Conservation (phyloP, 2,113 vertebrate genomes). For the Meriones unguiculatus region DNA sequence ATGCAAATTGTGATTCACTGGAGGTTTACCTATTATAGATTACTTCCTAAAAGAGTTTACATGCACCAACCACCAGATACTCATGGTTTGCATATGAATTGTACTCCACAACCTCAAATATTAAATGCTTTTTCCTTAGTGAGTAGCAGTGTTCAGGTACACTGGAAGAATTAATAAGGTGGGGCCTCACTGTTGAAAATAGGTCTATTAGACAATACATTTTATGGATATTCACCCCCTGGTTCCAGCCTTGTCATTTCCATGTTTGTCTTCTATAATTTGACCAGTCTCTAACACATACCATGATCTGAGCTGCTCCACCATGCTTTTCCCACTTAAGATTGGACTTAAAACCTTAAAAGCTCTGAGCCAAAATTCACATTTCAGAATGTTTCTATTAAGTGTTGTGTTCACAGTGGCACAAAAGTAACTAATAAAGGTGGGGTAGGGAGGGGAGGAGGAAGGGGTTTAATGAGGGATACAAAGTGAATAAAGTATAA, state of each 20-base stretch:
- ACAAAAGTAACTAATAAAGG: not conserved
- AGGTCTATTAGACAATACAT: fast-evolving
- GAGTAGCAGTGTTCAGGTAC: not conserved
- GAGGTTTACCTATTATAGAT: not conserved
- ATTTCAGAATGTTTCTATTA: not conserved
- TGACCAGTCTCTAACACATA: not conserved
- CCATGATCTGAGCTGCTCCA: too few relatives aligned
- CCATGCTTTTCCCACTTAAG: not conserved
- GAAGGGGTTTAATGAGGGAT: too few relatives aligned
- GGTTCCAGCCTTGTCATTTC: too few relatives aligned
- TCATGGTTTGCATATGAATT: not conserved
- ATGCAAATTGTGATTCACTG: not conserved
- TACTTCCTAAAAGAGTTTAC: not conserved
- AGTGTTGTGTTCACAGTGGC: not conserved
- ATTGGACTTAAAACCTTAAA: not conserved
- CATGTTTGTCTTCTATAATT: not conserved
- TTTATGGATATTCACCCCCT: not conserved
- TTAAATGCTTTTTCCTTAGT: not conserved
- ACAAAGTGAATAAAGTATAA: too few relatives aligned
- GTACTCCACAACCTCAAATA: not conserved
- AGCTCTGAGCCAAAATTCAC: not conserved
- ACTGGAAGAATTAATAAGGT: not conserved
- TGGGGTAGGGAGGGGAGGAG: too few relatives aligned
- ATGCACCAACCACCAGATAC: not conserved
- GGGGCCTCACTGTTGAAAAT: not conserved